A percentile compares a stretch with the other conserved stretches of the same genome.
These are phyloP conservation scores for Planococcus citri DNA, from an alignment of 1,140 invertebrate species.

Conservation along the genomic window DNA sequence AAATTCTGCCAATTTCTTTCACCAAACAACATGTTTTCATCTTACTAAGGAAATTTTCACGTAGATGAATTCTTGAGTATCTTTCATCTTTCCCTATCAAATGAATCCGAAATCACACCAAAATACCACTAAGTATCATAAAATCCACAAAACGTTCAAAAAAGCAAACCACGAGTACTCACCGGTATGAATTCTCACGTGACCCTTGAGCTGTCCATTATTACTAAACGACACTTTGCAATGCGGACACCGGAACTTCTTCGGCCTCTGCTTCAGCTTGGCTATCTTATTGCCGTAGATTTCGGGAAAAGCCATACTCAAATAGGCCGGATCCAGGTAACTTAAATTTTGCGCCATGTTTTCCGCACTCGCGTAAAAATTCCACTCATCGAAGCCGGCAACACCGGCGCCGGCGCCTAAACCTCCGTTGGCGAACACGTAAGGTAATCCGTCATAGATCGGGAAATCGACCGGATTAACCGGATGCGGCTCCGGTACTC, in stretches of 20 bases:
- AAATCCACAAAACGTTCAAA: too few species aligned
- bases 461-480: background rate
- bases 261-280: slow-evolving; percentile 64
- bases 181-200: slow-evolving; percentile 83
- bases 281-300: slow-evolving; percentile 32
- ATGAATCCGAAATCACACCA: too few species aligned
- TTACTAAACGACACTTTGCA: slow-evolving; percentile 84
- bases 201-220: slow-evolving; percentile 82
- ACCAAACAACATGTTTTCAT: too few species aligned
- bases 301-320: slow-evolving; percentile 22
- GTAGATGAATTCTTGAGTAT: too few species aligned
- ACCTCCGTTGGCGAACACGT: too few species aligned
- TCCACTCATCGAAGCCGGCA: background rate
- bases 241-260: slow-evolving; percentile 76
- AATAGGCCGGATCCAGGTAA: slow-evolving; percentile 18
- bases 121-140: too few species aligned
- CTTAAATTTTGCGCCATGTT: slow-evolving; percentile 17
- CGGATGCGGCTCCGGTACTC: slow-evolving; percentile 6
- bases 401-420: too few species aligned
- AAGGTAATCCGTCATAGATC: background rate
- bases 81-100: too few species aligned
- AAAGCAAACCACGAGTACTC: slow-evolving; percentile 32
- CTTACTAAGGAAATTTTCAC: too few species aligned
- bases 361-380: background rate
- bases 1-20: too few species aligned